Percentiles rank a stretch among this genome's conserved stretches.
Evolutionary conservation across 2,888 invertebrate genomes (phyloP).

Genomic region (Bellardia pandia): DNA sequence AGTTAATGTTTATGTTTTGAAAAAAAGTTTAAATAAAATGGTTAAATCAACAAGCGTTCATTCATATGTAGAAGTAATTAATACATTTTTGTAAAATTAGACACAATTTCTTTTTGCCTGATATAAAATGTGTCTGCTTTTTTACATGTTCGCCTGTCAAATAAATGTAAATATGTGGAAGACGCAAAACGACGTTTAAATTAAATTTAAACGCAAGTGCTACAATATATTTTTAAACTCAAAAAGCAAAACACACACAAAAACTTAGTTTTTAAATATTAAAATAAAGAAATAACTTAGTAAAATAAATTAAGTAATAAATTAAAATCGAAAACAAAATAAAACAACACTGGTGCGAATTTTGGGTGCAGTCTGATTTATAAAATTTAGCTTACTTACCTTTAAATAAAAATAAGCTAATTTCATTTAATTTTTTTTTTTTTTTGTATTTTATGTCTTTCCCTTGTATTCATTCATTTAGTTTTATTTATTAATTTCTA

Average conservation of each 20-base stretch:
- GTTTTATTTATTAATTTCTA: slow-evolving; percentile 28
- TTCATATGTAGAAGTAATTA: too few relatives aligned
- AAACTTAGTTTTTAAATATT: slow-evolving; percentile 5
- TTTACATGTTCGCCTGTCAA: too few relatives aligned
- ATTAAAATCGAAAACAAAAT: slow-evolving; percentile 11
- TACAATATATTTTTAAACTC: neutral
- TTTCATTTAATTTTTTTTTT: slow-evolving; percentile 64
- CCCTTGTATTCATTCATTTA: slow-evolving; percentile 15
- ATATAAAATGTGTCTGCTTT: too few relatives aligned
- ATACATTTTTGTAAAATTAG: too few relatives aligned
- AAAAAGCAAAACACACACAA: slow-evolving; percentile 3
- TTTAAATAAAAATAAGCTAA: slow-evolving; percentile 75
- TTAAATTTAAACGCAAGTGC: neutral
- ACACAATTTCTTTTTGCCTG: too few relatives aligned
- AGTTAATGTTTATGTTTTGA: too few relatives aligned
- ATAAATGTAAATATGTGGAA: too few relatives aligned
- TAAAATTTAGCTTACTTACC: slow-evolving; percentile 79
- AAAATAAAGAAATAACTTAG: neutral
- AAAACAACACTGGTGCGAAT: slow-evolving; percentile 75
- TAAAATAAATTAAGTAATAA: slow-evolving; percentile 21
- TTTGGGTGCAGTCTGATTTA: slow-evolving; percentile 77
- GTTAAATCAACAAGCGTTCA: too few relatives aligned
- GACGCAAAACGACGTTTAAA: neutral
- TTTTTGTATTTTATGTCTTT: slow-evolving; percentile 2
- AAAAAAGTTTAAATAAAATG: too few relatives aligned